A percentile compares a stretch with the other conserved stretches of the same genome.
These are phyloP conservation scores for Synergus umbraculus DNA, from an alignment of 2,888 invertebrate genomes.

Conservation along the genomic window DNA sequence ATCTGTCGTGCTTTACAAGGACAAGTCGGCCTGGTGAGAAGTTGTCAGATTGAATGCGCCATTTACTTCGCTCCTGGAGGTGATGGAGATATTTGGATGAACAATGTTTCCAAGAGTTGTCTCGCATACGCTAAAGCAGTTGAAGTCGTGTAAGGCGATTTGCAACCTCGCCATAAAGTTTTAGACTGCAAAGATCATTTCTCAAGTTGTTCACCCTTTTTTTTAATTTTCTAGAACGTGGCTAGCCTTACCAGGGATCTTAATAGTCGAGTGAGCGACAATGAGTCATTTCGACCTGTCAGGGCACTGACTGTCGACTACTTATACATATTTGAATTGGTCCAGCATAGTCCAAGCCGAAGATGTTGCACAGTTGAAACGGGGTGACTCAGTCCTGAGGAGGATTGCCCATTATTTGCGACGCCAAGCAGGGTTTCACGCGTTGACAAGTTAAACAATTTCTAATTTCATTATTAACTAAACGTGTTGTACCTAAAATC, in stretches of 20 bases:
- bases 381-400: constrained; percentile 38
- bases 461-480: too few species aligned
- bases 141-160: not conserved
- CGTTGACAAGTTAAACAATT: too few species aligned
- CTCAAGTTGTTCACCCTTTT: not conserved
- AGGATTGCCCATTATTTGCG: too few species aligned
- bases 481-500: too few species aligned
- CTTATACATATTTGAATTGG: too few species aligned
- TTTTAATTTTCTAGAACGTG: not conserved
- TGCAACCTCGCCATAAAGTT: too few species aligned
- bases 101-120: constrained; percentile 29
- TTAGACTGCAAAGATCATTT: not conserved
- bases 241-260: too few species aligned
- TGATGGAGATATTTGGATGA: constrained; percentile 48
- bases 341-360: too few species aligned
- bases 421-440: too few species aligned
- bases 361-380: too few species aligned
- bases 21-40: constrained; percentile 44
- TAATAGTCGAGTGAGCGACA: too few species aligned
- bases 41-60: constrained; percentile 42
- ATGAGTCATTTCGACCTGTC: constrained; percentile 6
- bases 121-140: not conserved
- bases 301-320: not conserved
- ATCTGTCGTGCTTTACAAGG: too few species aligned
- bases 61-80: constrained; percentile 49